Conservation (phyloP, 1,140 invertebrate species). For the Anastrepha ludens region DNA sequence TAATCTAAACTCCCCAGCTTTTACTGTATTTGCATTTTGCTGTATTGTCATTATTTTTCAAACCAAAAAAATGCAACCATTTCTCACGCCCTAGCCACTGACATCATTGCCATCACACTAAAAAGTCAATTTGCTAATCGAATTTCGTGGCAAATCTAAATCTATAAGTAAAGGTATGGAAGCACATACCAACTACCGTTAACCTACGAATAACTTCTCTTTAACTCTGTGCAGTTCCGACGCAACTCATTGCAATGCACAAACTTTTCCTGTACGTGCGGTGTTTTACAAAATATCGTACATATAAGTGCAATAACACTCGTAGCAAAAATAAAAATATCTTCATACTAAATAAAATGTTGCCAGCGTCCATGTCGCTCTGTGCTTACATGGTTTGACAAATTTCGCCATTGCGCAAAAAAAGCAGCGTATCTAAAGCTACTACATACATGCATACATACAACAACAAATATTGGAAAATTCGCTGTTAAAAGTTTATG, state of each 20-base stretch:
- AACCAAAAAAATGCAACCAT: too few species aligned
- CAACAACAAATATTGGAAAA: not conserved
- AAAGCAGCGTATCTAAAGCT: not conserved
- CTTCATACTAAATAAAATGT: not conserved
- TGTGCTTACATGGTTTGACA: not conserved
- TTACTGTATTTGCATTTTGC: too few species aligned
- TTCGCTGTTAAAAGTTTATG: not conserved
- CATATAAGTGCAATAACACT: not conserved
- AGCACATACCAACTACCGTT: not conserved
- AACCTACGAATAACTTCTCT: too few species aligned
- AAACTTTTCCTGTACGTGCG: not conserved
- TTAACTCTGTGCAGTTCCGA: not conserved
- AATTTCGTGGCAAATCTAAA: conserved; percentile 34
- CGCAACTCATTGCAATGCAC: not conserved
- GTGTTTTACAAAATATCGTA: not conserved
- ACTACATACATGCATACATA: not conserved
- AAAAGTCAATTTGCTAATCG: conserved; percentile 47
- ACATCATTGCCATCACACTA: not conserved
- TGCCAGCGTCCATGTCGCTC: not conserved
- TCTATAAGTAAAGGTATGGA: not conserved
- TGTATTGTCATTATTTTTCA: too few species aligned
- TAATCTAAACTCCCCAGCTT: too few species aligned
- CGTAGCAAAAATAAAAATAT: not conserved
- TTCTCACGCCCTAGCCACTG: too few species aligned
- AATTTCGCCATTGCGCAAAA: not conserved